Conservation (phyloP, 2,113 vertebrate species). For the Ciconia maguari region DNA sequence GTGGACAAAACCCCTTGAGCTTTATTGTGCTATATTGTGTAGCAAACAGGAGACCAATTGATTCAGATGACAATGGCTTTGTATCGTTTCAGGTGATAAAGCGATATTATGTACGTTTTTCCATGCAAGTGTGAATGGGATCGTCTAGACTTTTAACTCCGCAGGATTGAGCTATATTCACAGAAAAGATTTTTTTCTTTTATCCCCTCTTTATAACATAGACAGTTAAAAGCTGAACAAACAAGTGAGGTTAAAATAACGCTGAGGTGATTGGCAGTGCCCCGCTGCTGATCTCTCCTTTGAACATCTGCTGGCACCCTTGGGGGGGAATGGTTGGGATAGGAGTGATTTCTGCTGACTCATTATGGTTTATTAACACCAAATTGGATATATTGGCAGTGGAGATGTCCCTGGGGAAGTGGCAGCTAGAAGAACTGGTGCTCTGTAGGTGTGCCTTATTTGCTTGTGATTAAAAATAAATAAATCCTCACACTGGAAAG, state of each 20-base stretch:
- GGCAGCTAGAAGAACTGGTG: neutral
- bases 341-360: slow-evolving; percentile 35
- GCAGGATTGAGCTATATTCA: neutral
- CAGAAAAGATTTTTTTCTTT: neutral
- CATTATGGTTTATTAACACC: slow-evolving; percentile 42
- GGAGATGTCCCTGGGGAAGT: neutral
- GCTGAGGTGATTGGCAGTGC: neutral
- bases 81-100: slow-evolving; percentile 2
- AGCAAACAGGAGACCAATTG: neutral
- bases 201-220: neutral
- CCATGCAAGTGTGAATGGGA: neutral
- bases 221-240: slow-evolving; percentile 8
- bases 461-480: neutral
- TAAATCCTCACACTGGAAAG: neutral
- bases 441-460: neutral
- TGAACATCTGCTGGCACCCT: slow-evolving; percentile 21
- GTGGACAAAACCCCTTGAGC: neutral
- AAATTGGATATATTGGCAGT: slow-evolving; percentile 3
- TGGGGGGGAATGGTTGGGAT: neutral
- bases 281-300: slow-evolving; percentile 2
- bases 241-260: neutral
- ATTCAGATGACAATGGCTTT: neutral
- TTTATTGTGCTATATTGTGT: neutral
- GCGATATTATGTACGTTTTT: neutral
- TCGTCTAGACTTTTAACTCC: neutral